Evolutionary conservation across 1,140 invertebrate genomes (phyloP), one percentile per base, ranked within the genome.

Genomic region (Saxidomus purpurata): DNA sequence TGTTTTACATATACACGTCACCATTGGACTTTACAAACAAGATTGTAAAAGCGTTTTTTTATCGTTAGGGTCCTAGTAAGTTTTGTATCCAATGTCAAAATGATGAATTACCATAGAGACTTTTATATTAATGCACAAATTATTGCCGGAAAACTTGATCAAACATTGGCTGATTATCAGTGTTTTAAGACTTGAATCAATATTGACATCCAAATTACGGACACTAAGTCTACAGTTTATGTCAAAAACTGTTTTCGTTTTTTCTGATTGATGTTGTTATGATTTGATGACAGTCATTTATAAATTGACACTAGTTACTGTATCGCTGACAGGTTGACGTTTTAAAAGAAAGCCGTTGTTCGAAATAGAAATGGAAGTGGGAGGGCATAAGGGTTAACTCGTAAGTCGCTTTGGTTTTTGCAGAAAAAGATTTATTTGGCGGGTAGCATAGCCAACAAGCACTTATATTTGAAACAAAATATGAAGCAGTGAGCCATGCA

Each of bases 1-100:
- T 79, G 76, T 79, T 79, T 79, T 79, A 79, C 76, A 79, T 52
- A 55, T 79, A 79, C 49, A 79, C 76, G 76, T 79, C 76, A 79
- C 28, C 19, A 43, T 34, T 52, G 31, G 47, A 52, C 47, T 79
- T 79, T 79, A 36, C 47, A 79, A 79, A 79, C 76, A 79, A 59
- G 76, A 79, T 79, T 52, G 47, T 79, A 55, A 52, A 40, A 31
- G 43, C 28, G 76, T 79, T 52, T 79, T 59, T 79, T 79, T 79
- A 79, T 79, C 47, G 25, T 79, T 31, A 38, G 31, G 25, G 6
- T 79, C 47, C 47, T 79, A 55, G 34, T 36, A 52, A 79, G 47
- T 79, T 79, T 79, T 79, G 31, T 79, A 79, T 79, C 76, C 36
- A 36, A 79, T 55, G 76, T 79, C 76, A 79, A 52, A 34, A 52